Conservation (phyloP, 2,888 invertebrate species). For the Drosophila dives region DNA sequence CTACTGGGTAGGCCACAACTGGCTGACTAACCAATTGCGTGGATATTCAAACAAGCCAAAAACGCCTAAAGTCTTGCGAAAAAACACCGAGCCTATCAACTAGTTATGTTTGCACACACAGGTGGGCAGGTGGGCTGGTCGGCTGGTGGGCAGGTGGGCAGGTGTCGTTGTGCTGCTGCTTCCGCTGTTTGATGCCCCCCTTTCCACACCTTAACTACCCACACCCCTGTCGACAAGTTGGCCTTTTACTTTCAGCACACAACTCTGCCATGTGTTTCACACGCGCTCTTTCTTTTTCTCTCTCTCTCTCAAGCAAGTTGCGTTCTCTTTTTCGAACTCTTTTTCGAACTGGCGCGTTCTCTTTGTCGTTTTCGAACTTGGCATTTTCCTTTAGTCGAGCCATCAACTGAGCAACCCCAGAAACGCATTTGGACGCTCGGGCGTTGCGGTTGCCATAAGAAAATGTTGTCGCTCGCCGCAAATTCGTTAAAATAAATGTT, state of each 20-base stretch:
- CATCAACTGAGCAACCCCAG: conserved; percentile 80
- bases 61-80: conserved; percentile 44
- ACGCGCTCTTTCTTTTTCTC: conserved; percentile 13
- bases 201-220: conserved; percentile 1
- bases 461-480: conserved; percentile 47
- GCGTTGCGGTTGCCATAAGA: conserved; percentile 81
- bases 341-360: conserved; percentile 47
- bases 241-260: conserved; percentile 72
- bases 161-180: conserved; percentile 45
- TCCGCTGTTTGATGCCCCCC: conserved; percentile 12
- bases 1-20: neutral
- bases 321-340: conserved; percentile 10
- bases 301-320: neutral
- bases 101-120: conserved; percentile 28
- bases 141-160: conserved; percentile 53
- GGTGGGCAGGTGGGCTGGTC: conserved; percentile 61
- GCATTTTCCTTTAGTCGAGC: conserved; percentile 29
- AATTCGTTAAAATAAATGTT: conserved; percentile 28
- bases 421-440: conserved; percentile 84
- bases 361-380: conserved; percentile 61
- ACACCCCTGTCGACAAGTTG: conserved; percentile 8
- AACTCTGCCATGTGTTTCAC: conserved; percentile 44
- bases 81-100: conserved; percentile 34
- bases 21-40: conserved; percentile 32
- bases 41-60: conserved; percentile 26